Evolutionary conservation across 2,888 invertebrate genomes (phyloP).

Genomic region (Antitype chi): DNA sequence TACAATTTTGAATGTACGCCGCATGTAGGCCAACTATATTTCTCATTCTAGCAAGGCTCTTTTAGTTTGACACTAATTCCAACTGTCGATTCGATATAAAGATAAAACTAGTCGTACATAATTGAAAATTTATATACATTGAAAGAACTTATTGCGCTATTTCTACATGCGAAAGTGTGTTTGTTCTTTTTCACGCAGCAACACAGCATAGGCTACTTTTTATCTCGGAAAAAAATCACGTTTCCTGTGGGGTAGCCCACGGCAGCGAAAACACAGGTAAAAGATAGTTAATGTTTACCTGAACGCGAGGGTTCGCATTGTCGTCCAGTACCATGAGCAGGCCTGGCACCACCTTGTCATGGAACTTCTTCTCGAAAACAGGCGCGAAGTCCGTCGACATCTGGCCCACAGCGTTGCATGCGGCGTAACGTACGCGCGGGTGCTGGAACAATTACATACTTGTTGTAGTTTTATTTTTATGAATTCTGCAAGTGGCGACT

Average conservation of each 20-base stretch:
- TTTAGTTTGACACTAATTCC: neutral
- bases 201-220: neutral
- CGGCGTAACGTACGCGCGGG: slow-evolving; percentile 98
- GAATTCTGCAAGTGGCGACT: neutral
- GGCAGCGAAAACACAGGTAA: too few species aligned
- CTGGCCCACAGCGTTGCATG: slow-evolving; percentile 99
- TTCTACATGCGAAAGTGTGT: neutral
- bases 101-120: neutral
- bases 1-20: neutral
- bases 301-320: slow-evolving; percentile 97
- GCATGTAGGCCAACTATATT: neutral
- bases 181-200: neutral
- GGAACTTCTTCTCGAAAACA: slow-evolving; percentile 99
- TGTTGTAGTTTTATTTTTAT: neutral
- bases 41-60: neutral
- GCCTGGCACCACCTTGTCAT: slow-evolving; percentile 98
- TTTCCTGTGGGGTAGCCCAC: neutral
- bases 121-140: neutral
- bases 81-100: neutral
- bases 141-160: neutral
- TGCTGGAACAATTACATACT: slow-evolving; percentile 89
- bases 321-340: slow-evolving; percentile 97
- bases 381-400: slow-evolving; percentile 99
- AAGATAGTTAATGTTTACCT: slow-evolving; percentile 88
- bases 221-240: neutral